Evolutionary conservation across 2,888 invertebrate species (phyloP).

Genomic region (Steinernema hermaphroditum): DNA sequence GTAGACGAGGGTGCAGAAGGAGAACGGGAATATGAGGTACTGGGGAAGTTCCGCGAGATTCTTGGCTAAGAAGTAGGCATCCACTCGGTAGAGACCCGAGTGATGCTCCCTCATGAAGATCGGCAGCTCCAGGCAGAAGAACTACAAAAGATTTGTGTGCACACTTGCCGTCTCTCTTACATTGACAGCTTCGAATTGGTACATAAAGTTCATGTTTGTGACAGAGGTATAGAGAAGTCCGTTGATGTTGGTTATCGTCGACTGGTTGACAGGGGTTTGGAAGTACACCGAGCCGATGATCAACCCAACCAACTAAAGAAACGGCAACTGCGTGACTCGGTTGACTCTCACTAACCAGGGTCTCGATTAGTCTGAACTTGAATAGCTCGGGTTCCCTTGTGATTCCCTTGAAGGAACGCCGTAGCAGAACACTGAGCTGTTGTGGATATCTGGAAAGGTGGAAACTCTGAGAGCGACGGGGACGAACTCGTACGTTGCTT

Average conservation of each 20-base stretch:
- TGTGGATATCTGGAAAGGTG: conserved; percentile 84
- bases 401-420: conserved; percentile 83
- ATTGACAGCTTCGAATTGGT: conserved; percentile 71
- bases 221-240: conserved; percentile 80
- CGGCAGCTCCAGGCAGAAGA: conserved; percentile 84
- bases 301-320: conserved; percentile 79
- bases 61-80: conserved; percentile 83
- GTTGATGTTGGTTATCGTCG: conserved; percentile 82
- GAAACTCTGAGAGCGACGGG: too few relatives aligned
- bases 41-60: conserved; percentile 80
- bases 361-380: conserved; percentile 84
- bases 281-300: conserved; percentile 78
- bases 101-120: conserved; percentile 85
- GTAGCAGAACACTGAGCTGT: conserved; percentile 85
- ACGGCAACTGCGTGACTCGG: too few relatives aligned
- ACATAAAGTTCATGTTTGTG: conserved; percentile 89
- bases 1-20: conserved; percentile 83
- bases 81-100: conserved; percentile 86
- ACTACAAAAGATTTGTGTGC: conserved; percentile 71
- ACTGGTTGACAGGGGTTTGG: conserved; percentile 69
- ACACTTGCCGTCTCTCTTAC: background rate
- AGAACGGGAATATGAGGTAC: conserved; percentile 79
- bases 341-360: conserved; percentile 76
- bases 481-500: conserved; percentile 52
- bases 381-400: conserved; percentile 87